Base-by-base conservation (phyloP, 2,888 invertebrate genomes). In the Odontomyia ornata region DNA sequence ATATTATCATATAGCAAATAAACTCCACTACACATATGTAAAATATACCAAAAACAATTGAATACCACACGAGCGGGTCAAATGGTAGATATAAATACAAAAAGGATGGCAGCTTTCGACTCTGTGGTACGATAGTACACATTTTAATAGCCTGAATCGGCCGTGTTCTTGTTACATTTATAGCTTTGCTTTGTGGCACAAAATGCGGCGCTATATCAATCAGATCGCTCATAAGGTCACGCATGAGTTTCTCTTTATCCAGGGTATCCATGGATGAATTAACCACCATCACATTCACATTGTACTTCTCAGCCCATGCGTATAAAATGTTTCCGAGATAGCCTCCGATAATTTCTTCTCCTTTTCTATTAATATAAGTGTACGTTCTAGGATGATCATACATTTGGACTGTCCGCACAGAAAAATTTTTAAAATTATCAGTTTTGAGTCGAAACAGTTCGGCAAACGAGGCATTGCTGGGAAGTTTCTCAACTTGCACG, bases 321-420 rank as follows among this genome's bases (percentile, higher is more conserved):
- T 30, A 21, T 5, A 73, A 13, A 9, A 60, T 18, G n/a, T 73
- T 73, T 9, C 36, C 15, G 1, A 73, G 25, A 13, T 73, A 73
- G 2, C 73, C 73, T 0, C 57, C 73, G 18, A 43, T 43, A 15
- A 13, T 21, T 1, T 21, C 9, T 23, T 67, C 13, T 46, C 67
- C 67, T 43, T 73, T 23, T 0, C 25, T 9, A 57, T 18, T 23
- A 13, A 43, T 23, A 60, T 57, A 73, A 5, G 46, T 11, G n/a
- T 27, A 73, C 9, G 57, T 36, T 13, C 73, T n/a, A 23, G 73
- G 73, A 73, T 67, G 43, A 21, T 67, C 67, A 15, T 67, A 43
- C 23, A 43, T 67, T 43, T 21, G 36, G 1, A 67, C 67, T 5
- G 67, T 67, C 43, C 67, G 36, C 11, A 67, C 18, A 15, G 43